Evolutionary conservation across 1,140 invertebrate genomes (phyloP).

Genomic region (Ostrea denselamellosa): DNA sequence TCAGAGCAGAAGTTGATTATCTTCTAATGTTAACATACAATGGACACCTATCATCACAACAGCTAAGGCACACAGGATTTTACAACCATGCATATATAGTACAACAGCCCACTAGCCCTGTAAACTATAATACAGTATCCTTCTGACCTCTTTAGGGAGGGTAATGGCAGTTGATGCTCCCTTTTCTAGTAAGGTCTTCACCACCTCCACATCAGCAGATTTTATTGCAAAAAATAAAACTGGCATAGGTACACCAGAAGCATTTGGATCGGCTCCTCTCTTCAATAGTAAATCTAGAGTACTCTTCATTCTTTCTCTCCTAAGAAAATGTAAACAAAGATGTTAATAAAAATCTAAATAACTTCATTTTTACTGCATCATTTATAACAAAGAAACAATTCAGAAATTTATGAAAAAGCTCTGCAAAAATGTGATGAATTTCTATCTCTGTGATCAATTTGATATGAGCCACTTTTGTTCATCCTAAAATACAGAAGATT

Average conservation of each 20-base stretch:
- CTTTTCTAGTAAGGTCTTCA: conserved; percentile 73
- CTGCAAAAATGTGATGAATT: no score
- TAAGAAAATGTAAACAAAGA: conserved; percentile 54
- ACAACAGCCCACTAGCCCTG: no score
- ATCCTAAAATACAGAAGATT: not conserved
- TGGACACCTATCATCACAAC: no score
- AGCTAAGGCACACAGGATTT: no score
- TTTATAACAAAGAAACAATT: no score
- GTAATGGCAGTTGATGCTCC: conserved; percentile 71
- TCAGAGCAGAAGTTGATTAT: no score
- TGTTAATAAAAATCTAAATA: not conserved
- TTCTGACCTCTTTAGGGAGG: conserved; percentile 73
- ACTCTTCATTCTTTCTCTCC: conserved; percentile 71
- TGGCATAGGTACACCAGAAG: conserved; percentile 77
- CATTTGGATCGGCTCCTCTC: conserved; percentile 78
- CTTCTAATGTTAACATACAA: no score
- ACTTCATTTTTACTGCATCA: not conserved
- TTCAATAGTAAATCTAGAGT: conserved; percentile 75
- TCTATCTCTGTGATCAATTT: not conserved
- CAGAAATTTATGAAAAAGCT: no score
- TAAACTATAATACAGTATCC: no score
- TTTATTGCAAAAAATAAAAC: conserved; percentile 78
- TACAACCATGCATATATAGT: no score
- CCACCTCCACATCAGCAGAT: conserved; percentile 77
- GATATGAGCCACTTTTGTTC: not conserved